These are phyloP conservation scores for Rhyacophila evoluta DNA, from an alignment of 2,888 invertebrate species.

Conservation along the genomic window DNA sequence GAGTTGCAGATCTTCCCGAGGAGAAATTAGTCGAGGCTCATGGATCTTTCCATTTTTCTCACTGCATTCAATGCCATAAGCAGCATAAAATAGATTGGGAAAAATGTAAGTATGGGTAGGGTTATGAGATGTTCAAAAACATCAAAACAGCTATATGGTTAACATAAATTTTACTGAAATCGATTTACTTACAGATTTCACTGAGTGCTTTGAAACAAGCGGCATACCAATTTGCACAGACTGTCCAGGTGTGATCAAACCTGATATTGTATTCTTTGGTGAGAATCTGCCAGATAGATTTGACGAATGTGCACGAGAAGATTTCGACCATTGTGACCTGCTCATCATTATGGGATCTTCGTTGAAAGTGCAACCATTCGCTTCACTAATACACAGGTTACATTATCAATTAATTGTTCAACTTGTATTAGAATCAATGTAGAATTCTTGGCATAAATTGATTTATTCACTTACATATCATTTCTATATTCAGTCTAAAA, in stretches of 20 bases:
- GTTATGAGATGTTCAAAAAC: too few species aligned
- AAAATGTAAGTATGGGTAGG: slow-evolving; percentile 72
- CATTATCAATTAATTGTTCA: too few species aligned
- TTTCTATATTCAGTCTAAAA: too few species aligned
- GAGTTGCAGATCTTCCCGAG: slow-evolving; percentile 84
- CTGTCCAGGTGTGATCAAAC: slow-evolving; percentile 88
- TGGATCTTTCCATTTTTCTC: slow-evolving; percentile 91
- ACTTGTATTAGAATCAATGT: too few species aligned
- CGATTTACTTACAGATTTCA: slow-evolving; percentile 55
- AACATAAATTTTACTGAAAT: too few species aligned
- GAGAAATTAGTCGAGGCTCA: slow-evolving; percentile 95
- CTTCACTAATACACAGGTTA: slow-evolving; percentile 85
- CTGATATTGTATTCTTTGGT: slow-evolving; percentile 97
- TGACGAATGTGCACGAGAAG: slow-evolving; percentile 74
- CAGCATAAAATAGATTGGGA: slow-evolving; percentile 85
- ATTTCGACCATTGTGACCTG: slow-evolving; percentile 89
- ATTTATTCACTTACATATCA: too few species aligned
- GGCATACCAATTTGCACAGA: slow-evolving; percentile 81
- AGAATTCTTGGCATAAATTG: too few species aligned
- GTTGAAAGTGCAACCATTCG: slow-evolving; percentile 94
- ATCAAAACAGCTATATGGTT: too few species aligned
- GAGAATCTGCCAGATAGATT: slow-evolving; percentile 88
- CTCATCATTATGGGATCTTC: slow-evolving; percentile 97
- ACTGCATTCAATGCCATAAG: slow-evolving; percentile 82
- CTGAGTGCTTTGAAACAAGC: slow-evolving; percentile 80